Conservation (phyloP, 2,888 invertebrate species). For the Drosophila fungiperda region DNA sequence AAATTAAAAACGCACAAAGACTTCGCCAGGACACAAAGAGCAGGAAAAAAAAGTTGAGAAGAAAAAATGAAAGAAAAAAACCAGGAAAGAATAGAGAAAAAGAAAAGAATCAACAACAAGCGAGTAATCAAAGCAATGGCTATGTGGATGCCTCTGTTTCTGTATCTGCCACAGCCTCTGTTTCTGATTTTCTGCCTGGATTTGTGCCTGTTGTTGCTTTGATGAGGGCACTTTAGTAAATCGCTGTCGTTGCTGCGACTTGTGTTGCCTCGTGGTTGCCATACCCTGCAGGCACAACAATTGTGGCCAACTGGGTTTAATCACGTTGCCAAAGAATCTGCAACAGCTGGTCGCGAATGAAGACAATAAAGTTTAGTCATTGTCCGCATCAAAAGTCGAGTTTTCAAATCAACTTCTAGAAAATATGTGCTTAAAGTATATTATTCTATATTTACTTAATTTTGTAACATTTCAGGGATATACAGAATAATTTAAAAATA, state of each 20-base stretch:
- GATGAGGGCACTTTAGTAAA: slow-evolving; percentile 79
- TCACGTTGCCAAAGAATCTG: not conserved
- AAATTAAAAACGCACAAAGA: slow-evolving; percentile 58
- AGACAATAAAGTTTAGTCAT: not conserved
- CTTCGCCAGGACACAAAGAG: slow-evolving; percentile 23
- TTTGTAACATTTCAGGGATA: no score
- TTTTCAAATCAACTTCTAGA: not conserved
- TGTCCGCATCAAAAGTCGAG: not conserved
- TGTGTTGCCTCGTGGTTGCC: slow-evolving; percentile 23
- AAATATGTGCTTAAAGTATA: not conserved
- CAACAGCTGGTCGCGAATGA: not conserved
- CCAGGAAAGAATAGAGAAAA: not conserved
- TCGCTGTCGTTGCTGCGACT: slow-evolving; percentile 53
- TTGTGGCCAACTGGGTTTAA: not conserved
- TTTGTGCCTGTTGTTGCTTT: slow-evolving; percentile 75
- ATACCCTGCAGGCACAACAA: slow-evolving; percentile 16
- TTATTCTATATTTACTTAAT: not conserved
- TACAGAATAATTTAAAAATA: not conserved
- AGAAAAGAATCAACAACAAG: slow-evolving; percentile 20
- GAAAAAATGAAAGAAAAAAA: not conserved
- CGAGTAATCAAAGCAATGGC: slow-evolving; percentile 54
- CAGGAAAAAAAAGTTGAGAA: slow-evolving; percentile 13
- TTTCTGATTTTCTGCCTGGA: slow-evolving; percentile 8
- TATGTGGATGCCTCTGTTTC: slow-evolving; percentile 27
- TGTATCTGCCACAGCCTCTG: not conserved